Conservation (phyloP, 2,113 vertebrate genomes). For the Ariopsis seemanni region DNA sequence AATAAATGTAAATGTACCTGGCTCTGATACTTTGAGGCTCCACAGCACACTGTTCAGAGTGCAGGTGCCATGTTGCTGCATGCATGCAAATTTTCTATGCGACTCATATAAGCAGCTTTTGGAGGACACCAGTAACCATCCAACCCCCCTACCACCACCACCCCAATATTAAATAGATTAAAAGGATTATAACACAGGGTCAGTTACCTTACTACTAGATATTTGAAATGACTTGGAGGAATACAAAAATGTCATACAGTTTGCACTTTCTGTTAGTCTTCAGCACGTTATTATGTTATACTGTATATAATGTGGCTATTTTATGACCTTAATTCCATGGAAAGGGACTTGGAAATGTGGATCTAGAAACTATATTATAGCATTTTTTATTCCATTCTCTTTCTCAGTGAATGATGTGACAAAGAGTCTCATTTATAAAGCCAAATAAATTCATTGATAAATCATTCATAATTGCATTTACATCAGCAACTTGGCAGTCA, state of each 20-base stretch:
- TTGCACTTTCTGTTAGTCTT: background rate
- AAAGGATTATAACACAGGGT: too few species aligned
- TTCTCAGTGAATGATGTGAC: background rate
- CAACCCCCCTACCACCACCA: too few species aligned
- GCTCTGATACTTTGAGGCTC: background rate
- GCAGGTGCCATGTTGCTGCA: background rate
- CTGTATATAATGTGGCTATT: background rate
- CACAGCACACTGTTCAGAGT: background rate
- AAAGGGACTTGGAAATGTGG: background rate
- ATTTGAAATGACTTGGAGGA: background rate
- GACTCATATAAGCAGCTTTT: background rate
- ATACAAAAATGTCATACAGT: background rate
- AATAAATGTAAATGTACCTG: slow-evolving; percentile 11
- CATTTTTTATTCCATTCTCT: background rate
- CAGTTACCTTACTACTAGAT: background rate
- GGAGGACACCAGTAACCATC: background rate
- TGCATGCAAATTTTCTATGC: slow-evolving; percentile 1
- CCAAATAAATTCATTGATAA: background rate
- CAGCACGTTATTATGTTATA: background rate
- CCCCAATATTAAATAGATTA: too few species aligned
- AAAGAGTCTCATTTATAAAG: background rate
- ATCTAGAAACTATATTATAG: background rate
- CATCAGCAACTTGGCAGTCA: background rate
- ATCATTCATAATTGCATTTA: background rate
- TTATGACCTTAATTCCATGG: background rate